Base-by-base conservation (phyloP, 2,797 vertebrate genomes). In the Chelmon rostratus region DNA sequence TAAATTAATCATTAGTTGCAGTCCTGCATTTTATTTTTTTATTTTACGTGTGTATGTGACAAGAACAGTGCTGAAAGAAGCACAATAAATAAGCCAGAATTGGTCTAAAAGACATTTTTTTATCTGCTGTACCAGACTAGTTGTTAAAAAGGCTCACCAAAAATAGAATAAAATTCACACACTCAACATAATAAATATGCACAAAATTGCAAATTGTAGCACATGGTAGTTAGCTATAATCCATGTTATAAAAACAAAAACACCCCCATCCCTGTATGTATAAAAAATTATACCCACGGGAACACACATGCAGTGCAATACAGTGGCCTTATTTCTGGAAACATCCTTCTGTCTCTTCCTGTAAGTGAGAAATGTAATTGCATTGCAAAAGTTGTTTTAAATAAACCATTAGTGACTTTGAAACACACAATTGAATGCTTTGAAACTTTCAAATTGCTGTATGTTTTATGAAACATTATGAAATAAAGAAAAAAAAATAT, bases 61-160 rank as follows among this genome's bases (percentile, higher is more conserved):
- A 46, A 10, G 11, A 21, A 8, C 4, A 11, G 13, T 49, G 5
- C 33, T 21, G 8, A 53, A 31, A 23, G n/a, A 28, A 69, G 19
- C 33, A 33, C 21, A 68, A 4, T 25, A 13, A 47, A 58, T 25
- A 2, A 59, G 9, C 6, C 5, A 25, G 1, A 61, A 38, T 42
- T 62, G 10, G 10, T 46, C 2, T n/a, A 6, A 42, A 49, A 1
- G 0, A 21, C 3, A 0, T 0, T 5, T 59, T 37, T 16, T 57
- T 42, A n/a, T 25, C 42, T 37, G 5, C 47, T 35, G 11, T 11
- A 13, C 38, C n/a, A 18, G 5, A 5, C 8, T 1, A 42, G 3
- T 72, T 44, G 19, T 73, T 33, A 35, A 35, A 56, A 52, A 52
- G 31, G 68, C 21, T 23, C 2, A 1, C 15, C 47, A 38, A 40